Percentiles rank a stretch among this genome's conserved stretches.
Evolutionary conservation across 2,888 invertebrate genomes (phyloP).

Genomic region (Phragmatobia fuliginosa): DNA sequence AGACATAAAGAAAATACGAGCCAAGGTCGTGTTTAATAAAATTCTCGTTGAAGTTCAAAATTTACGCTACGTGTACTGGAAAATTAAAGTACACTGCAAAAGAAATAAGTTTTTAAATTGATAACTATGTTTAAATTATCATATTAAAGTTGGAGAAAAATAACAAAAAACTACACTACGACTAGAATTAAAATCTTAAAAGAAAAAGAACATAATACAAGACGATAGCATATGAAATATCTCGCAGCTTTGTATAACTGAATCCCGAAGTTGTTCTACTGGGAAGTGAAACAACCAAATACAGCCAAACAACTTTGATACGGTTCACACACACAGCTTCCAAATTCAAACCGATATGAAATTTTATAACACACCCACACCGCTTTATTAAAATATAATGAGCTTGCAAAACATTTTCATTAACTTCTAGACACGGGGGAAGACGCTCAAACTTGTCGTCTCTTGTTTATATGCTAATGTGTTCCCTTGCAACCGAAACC

Average conservation of each 20-base stretch:
- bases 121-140: no score
- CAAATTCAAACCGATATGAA: conserved; percentile 24
- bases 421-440: conserved; percentile 56
- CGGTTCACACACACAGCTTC: conserved; percentile 19
- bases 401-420: conserved; percentile 64
- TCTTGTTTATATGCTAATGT: conserved; percentile 78
- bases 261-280: neutral
- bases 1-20: no score
- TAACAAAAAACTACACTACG: neutral
- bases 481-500: conserved; percentile 54
- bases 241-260: neutral
- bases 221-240: neutral
- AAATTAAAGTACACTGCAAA: no score
- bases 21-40: no score
- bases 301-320: conserved; percentile 17
- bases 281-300: neutral
- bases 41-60: no score
- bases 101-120: no score
- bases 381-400: conserved; percentile 59
- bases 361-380: conserved; percentile 28
- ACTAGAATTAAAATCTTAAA: neutral
- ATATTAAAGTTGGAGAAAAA: neutral
- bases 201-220: neutral
- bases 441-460: conserved; percentile 59
- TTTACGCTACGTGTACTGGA: no score